phyloP scores from a whole-genome alignment of 2,888 invertebrate genomes.

The Lithophane leautieri region DNA sequence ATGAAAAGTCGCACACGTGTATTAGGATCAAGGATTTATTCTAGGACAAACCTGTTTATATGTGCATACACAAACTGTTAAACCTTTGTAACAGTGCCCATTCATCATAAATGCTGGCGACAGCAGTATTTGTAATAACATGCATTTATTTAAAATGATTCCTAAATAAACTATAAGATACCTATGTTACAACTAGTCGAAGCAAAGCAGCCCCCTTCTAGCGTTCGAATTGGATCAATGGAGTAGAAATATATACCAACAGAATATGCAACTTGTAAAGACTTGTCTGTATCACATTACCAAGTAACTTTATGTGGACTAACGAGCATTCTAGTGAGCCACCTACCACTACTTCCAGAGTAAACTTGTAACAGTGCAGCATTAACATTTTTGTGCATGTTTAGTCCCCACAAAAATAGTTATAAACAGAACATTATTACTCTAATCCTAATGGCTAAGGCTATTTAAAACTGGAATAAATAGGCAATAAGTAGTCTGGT shows the following conservation, averaged over 20 bases:
- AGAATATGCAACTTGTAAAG: constrained; percentile 60
- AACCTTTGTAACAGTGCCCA: constrained; percentile 7
- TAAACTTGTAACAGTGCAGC: constrained; percentile 22
- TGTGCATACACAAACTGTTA: neutral
- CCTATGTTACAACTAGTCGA: constrained; percentile 53
- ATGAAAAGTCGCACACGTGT: constrained; percentile 44
- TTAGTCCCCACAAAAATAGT: constrained; percentile 3
- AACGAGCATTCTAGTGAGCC: constrained; percentile 21
- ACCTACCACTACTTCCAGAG: constrained; percentile 25
- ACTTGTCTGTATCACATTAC: constrained; percentile 39
- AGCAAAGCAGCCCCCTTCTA: constrained; percentile 52
- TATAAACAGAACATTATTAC: constrained; percentile 10
- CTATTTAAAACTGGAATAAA: neutral
- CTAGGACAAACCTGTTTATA: constrained; percentile 13
- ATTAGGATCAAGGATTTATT: constrained; percentile 33
- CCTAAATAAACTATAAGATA: constrained; percentile 45
- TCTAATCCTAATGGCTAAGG: constrained; percentile 40
- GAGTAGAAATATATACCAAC: constrained; percentile 20
- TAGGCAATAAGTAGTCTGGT: neutral
- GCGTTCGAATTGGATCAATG: constrained; percentile 21
- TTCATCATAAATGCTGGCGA: constrained; percentile 29
- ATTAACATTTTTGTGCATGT: constrained; percentile 15
- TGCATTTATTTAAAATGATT: constrained; percentile 44
- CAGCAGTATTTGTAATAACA: constrained; percentile 41
- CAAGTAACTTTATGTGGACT: constrained; percentile 11